Conservation (phyloP, 1,140 invertebrate species). For the Scaptomyza graminum region DNA sequence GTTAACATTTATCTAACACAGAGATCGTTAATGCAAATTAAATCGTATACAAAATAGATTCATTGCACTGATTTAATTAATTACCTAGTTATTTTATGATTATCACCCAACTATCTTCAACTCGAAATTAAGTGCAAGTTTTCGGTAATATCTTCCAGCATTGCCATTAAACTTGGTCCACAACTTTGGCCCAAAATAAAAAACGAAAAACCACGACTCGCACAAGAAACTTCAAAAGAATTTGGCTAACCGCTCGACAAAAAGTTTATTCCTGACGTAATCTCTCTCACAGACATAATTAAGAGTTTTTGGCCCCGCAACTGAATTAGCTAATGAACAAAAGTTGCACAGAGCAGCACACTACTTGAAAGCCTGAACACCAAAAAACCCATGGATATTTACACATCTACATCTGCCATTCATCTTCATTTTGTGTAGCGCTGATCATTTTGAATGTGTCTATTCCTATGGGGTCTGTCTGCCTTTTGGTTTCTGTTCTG, state of each 20-base stretch:
- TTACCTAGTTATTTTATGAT: not conserved
- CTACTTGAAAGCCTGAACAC: conserved; percentile 60
- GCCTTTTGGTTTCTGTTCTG: conserved; percentile 14
- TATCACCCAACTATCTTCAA: not conserved
- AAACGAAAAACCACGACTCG: conserved; percentile 29
- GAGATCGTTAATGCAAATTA: not conserved
- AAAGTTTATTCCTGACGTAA: conserved; percentile 9
- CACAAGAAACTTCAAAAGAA: conserved; percentile 47
- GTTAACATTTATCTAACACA: not conserved
- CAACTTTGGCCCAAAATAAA: conserved; percentile 4
- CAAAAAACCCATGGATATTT: conserved; percentile 10
- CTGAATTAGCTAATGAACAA: conserved; percentile 72
- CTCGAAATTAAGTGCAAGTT: not conserved
- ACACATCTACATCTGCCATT: conserved; percentile 63
- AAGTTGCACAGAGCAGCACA: conserved; percentile 45
- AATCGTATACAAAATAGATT: not conserved
- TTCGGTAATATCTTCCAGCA: not conserved
- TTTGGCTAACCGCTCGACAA: conserved; percentile 24
- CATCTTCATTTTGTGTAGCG: conserved; percentile 68
- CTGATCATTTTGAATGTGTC: conserved; percentile 66
- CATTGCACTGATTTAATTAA: not conserved
- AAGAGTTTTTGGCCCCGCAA: conserved; percentile 52
- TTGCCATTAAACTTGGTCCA: conserved; percentile 9
- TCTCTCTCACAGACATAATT: conserved; percentile 46
- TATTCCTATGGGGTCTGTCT: conserved; percentile 43